These are phyloP conservation scores for Aporophyla nigra DNA, from an alignment of 2,888 invertebrate genomes.

Conservation along the genomic window DNA sequence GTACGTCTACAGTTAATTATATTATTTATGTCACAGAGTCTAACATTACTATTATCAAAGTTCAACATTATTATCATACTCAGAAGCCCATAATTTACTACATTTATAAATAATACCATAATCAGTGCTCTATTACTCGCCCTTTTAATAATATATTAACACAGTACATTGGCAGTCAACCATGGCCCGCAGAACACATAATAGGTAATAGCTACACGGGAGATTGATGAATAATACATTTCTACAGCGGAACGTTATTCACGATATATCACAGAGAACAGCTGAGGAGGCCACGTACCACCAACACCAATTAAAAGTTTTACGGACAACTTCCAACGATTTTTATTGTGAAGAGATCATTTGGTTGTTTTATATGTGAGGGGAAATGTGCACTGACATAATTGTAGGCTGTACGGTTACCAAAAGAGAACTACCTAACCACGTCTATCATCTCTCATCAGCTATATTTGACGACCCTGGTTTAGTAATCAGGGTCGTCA, in stretches of 20 bases:
- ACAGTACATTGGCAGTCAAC: constrained; percentile 55
- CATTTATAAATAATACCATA: constrained; percentile 9
- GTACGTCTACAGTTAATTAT: not conserved
- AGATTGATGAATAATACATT: constrained; percentile 72
- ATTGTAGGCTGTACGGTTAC: not conserved
- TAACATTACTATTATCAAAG: too few relatives aligned
- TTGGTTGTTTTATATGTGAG: not conserved
- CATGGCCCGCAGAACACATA: constrained; percentile 61
- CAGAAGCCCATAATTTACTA: not conserved
- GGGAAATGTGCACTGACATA: constrained; percentile 11
- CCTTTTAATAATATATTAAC: constrained; percentile 58
- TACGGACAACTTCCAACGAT: constrained; percentile 38
- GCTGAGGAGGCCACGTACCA: constrained; percentile 42
- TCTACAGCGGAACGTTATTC: constrained; percentile 61
- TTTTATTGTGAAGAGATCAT: constrained; percentile 40
- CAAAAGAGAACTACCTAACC: too few relatives aligned
- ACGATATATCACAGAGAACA: constrained; percentile 54
- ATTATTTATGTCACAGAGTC: not conserved
- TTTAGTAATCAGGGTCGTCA: too few relatives aligned
- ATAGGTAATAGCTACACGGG: constrained; percentile 59
- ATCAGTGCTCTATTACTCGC: constrained; percentile 21
- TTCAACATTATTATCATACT: too few relatives aligned
- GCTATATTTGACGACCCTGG: too few relatives aligned
- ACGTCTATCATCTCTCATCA: too few relatives aligned
- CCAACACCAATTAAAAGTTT: constrained; percentile 72